Evolutionary conservation across 2,113 vertebrate species (phyloP).

Genomic region (Gadus macrocephalus): DNA sequence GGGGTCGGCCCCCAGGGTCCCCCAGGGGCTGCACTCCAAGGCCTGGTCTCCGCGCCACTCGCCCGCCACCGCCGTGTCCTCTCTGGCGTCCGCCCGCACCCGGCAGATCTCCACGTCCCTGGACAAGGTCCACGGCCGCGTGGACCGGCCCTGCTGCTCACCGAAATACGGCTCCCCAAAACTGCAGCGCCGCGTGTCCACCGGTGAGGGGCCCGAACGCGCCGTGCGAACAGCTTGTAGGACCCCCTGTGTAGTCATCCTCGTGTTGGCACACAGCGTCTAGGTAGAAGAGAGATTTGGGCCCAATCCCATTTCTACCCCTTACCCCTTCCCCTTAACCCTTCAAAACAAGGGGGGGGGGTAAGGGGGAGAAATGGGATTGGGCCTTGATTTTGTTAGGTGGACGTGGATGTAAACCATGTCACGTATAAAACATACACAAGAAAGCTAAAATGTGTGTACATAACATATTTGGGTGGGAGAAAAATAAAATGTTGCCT

Average conservation of each 20-base stretch:
- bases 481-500: too few species aligned
- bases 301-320: too few species aligned
- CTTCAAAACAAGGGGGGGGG: too few species aligned
- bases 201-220: conserved; percentile 35
- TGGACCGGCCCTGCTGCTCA: conserved; percentile 92
- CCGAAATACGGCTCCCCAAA: conserved; percentile 96
- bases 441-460: too few species aligned
- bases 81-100: conserved; percentile 81
- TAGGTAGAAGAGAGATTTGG: too few species aligned
- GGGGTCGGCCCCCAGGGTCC: conserved; percentile 40
- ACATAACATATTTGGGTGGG: too few species aligned
- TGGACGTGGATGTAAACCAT: too few species aligned
- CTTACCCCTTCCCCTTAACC: too few species aligned
- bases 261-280: neutral
- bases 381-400: too few species aligned
- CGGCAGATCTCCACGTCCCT: conserved; percentile 94
- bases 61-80: conserved; percentile 62
- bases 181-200: conserved; percentile 82
- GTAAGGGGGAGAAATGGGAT: too few species aligned
- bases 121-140: conserved; percentile 92
- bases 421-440: too few species aligned
- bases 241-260: neutral
- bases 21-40: conserved; percentile 77
- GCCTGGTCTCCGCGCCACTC: conserved; percentile 84
- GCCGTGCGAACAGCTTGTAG: neutral